Evolutionary conservation across 1,140 invertebrate genomes (phyloP), one percentile per base, ranked within the genome.

Genomic region (Trypoxylus dichotomus): DNA sequence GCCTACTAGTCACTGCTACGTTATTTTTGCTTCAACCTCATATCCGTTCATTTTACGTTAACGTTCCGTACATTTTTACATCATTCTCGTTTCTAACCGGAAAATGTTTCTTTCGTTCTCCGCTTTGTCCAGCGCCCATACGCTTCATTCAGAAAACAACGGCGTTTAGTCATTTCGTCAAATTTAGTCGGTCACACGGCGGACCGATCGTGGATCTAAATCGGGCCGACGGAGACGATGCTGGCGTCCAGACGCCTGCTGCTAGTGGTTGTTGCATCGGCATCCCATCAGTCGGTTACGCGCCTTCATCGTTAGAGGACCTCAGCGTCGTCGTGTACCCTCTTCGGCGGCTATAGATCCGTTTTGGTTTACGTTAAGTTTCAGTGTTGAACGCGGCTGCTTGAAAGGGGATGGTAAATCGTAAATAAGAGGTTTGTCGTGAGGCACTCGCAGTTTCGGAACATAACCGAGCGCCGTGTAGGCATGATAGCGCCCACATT

Each of bases 401-500:
- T 5, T 37, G 5, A 37, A 37, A 0, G 32, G 47, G 47, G 15
- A 58, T 58, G 47, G 13, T 58, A 7, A 13, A 5, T 37, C 71
- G 13, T n/a, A 58, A 58, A 58, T 58, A 8, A 58, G 7, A 8
- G 32, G 32, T 5, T 37, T 37, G 32, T 37, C 13, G 47, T 58
- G 15, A 13, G 47, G 47, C 15, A 58, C 13, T 58, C 10, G 32
- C 5, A 37, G 32, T 8, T 37, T 37, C 32, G 32, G 32, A 37
- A 37, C 32, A 8, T 2, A 32, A 32, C 29, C 7, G 2, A 47
- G 43, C 11, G 10, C 3, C n/a, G n/a, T 3, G 43, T 7, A 47
- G n/a, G 41, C 27, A 83, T 83, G 82, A 82, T 82, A 37, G 68
- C 82, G 82, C 93, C 93, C 79, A 93, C 91, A 85, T 94, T 94